Conservation (phyloP, 2,888 invertebrate species). For the Dione vanillae region DNA sequence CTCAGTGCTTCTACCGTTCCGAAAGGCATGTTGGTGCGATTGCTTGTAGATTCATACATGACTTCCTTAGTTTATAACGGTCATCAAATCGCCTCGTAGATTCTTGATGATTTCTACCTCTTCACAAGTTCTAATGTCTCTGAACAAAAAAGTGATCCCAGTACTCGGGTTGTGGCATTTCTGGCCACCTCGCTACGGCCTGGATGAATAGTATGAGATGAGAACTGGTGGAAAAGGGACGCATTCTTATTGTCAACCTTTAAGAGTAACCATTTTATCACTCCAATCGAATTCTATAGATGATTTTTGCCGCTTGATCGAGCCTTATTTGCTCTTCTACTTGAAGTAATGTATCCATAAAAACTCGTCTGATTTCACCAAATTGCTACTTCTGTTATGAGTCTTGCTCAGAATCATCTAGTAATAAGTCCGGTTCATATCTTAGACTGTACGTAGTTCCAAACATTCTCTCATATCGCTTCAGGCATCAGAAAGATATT, state of each 20-base stretch:
- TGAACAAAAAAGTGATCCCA: constrained; percentile 92
- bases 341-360: constrained; percentile 86
- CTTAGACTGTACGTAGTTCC: constrained; percentile 87
- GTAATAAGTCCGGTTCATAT: constrained; percentile 89
- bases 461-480: constrained; percentile 89
- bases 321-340: constrained; percentile 88
- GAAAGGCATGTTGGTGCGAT: constrained; percentile 89
- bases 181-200: constrained; percentile 92
- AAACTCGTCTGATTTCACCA: constrained; percentile 86
- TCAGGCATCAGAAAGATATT: constrained; percentile 88
- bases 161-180: constrained; percentile 88
- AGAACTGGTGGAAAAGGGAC: constrained; percentile 86
- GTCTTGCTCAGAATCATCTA: constrained; percentile 91
- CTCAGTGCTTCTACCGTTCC: constrained; percentile 90
- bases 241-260: constrained; percentile 88
- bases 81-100: constrained; percentile 87
- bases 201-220: constrained; percentile 88
- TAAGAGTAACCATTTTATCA: constrained; percentile 91
- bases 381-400: constrained; percentile 90
- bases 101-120: constrained; percentile 89
- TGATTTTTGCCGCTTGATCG: constrained; percentile 91
- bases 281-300: constrained; percentile 95
- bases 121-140: constrained; percentile 90
- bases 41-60: constrained; percentile 92
- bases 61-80: constrained; percentile 90